phyloP scores from a whole-genome alignment of 2,113 vertebrate species.

The Apteryx owenii region DNA sequence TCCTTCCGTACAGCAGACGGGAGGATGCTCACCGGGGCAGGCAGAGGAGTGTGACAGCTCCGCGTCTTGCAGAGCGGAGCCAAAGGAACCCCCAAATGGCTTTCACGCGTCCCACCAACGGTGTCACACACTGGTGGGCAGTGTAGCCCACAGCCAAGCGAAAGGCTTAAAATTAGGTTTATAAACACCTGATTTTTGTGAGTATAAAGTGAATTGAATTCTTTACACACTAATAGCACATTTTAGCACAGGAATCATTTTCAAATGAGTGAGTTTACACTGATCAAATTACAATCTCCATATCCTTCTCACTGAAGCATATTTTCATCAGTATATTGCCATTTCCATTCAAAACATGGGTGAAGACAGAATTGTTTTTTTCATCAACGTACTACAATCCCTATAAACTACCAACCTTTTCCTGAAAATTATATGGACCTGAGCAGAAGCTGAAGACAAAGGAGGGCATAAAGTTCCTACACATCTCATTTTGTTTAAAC shows the following conservation, averaged over 20 bases:
- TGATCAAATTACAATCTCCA: neutral
- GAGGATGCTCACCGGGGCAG: neutral
- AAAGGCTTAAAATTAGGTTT: neutral
- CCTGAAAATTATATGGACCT: neutral
- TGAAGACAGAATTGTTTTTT: neutral
- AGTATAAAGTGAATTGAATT: neutral
- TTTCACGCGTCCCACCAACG: rapidly evolving
- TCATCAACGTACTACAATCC: neutral
- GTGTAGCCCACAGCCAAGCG: neutral
- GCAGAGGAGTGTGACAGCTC: neutral
- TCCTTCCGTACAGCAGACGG: neutral
- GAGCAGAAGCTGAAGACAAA: neutral
- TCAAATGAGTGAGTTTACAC: neutral
- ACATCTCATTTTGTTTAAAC: constrained; percentile 6
- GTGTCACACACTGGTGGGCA: rapidly evolving
- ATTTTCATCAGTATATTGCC: neutral
- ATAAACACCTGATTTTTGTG: neutral
- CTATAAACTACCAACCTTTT: neutral
- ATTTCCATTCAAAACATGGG: neutral
- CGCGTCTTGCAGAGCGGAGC: rapidly evolving
- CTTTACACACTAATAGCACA: neutral
- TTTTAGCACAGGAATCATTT: neutral
- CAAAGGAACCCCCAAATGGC: neutral
- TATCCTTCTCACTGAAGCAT: neutral
- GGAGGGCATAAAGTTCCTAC: neutral